Evolutionary conservation across 2,888 invertebrate genomes (phyloP), one percentile per base, ranked within the genome.

Genomic region (Ennomos erosarius): DNA sequence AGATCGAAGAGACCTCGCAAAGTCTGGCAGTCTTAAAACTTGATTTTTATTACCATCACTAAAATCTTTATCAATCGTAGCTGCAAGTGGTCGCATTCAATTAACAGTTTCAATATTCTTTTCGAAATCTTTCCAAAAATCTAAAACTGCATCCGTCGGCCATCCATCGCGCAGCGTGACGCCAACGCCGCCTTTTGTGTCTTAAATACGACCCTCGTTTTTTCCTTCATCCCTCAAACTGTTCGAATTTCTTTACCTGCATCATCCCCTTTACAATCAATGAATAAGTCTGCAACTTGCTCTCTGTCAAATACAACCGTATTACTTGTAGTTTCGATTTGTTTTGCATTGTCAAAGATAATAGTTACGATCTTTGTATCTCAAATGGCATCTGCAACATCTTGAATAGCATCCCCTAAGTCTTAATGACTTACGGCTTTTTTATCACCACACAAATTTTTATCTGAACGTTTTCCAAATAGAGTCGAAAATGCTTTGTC

Each of bases 201-300:
- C 83, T 84, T 80, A 85, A 80, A 87, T 79, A 77, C 87, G 87
- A 89, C 90, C 92, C 90, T 88, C 83, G 46, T 82, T 91, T 92
- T 89, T 91, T 85, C 78, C 53, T 78, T 80, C 87, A 88, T 88
- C 92, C 92, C 90, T 89, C 81, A 84, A 82, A 89, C 86, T 84
- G 90, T 91, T 92, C 83, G 81, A 89, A 90, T 90, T 90, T 90
- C 88, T 88, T 81, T 92, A 92, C 92, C 92, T 92, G 92, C 87
- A 75, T 68, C 62, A 74, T 76, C 74, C 77, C 78, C 71, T 76
- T 66, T 61, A 10, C 33, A 49, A 37, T 8, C 40, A 26, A 35
- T 11, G 10, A 38, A 1, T 71, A 85, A 58, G 60, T 72, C 68
- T 49, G 12, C 13, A 12, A 44, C 9, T 0, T 0, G 6, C 10